Conservation (phyloP, 2,797 vertebrate genomes). For the Crenuchus spilurus region DNA sequence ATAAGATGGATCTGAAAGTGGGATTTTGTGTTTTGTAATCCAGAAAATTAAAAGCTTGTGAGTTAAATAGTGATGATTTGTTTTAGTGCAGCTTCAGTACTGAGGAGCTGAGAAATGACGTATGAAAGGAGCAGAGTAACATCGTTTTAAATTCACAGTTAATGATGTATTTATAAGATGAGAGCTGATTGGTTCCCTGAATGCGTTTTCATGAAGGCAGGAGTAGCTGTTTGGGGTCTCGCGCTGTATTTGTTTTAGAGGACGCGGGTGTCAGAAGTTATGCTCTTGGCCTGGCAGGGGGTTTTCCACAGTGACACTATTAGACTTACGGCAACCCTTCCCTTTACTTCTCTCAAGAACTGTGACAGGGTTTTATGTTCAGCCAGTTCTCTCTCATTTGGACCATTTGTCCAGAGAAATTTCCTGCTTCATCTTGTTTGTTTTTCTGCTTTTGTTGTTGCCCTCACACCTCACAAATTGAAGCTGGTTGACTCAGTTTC, state of each 20-base stretch:
- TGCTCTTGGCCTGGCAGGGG: conserved; percentile 62
- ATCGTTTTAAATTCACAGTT: too few relatives aligned
- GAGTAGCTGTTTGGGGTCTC: conserved; percentile 46
- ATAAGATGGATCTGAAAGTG: too few relatives aligned
- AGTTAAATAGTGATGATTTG: too few relatives aligned
- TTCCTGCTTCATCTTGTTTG: conserved; percentile 67
- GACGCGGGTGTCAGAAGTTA: conserved; percentile 65
- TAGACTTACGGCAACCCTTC: conserved; percentile 57
- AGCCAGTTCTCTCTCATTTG: conserved; percentile 56
- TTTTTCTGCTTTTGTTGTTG: conserved; percentile 60
- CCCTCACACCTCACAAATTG: conserved; percentile 54
- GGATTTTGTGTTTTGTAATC: too few relatives aligned
- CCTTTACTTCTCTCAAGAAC: conserved; percentile 38
- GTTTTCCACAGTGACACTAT: conserved; percentile 52
- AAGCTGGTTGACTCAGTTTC: conserved; percentile 44
- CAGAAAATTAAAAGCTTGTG: too few relatives aligned
- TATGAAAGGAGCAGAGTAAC: too few relatives aligned
- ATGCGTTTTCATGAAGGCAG: too few relatives aligned
- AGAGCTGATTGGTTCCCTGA: too few relatives aligned
- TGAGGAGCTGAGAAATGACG: too few relatives aligned
- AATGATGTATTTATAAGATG: too few relatives aligned
- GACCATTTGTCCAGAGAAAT: conserved; percentile 71
- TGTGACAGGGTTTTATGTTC: conserved; percentile 31
- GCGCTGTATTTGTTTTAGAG: conserved; percentile 63
- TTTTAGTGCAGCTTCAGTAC: too few relatives aligned